Base-by-base conservation (phyloP, 2,888 invertebrate species). In the Pandemis heparana region DNA sequence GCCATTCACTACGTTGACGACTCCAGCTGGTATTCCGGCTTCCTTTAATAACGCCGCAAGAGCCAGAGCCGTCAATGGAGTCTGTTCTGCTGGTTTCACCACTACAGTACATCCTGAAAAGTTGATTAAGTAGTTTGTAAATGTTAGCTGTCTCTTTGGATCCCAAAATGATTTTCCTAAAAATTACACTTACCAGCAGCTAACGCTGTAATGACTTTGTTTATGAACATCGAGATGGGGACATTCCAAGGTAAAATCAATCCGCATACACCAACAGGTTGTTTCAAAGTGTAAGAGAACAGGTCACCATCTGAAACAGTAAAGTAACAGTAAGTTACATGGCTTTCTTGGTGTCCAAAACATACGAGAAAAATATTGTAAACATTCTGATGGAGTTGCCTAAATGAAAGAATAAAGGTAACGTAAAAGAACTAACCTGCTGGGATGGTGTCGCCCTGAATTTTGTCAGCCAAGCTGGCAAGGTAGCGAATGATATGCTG, bases 41-140 rank as follows among this genome's bases (percentile, higher is more conserved):
- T 99, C 97, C 79, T 95, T 96, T 14, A 95, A 89, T 71, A 99
- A 91, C 70, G 97, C 96, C 0, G 98, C 98, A 3, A 98, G 91
- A 80, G 97, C 97, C 23, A 98, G 92, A 0, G 99, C 98, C 0
- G 98, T 97, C 63, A 99, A 91, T 0, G 98, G 97, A 0, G 99
- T 99, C 89, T 99, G 99, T 87, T 99, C 99, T 0, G 99, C 99
- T 0, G 98, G 97, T 89, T 99, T 99, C 78, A 99, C 94, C 0
- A 99, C 96, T 18, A 98, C 95, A 0, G 97, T 97, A 84, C 98
- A 96, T 79, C 97, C 97, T 92, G 41, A 39, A 6, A 73, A 62
- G 53, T 10, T 16, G n/a, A n/a, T 6, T n/a, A 14, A 12, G n/a
- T n/a, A n/a, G n/a, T n/a, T 48, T 48, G 46, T 46, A 12, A 46